A percentile compares a stretch with the other conserved stretches of the same genome.
phyloP scores from a whole-genome alignment of 2,797 vertebrate genomes.

The Vespertilio murinus region DNA sequence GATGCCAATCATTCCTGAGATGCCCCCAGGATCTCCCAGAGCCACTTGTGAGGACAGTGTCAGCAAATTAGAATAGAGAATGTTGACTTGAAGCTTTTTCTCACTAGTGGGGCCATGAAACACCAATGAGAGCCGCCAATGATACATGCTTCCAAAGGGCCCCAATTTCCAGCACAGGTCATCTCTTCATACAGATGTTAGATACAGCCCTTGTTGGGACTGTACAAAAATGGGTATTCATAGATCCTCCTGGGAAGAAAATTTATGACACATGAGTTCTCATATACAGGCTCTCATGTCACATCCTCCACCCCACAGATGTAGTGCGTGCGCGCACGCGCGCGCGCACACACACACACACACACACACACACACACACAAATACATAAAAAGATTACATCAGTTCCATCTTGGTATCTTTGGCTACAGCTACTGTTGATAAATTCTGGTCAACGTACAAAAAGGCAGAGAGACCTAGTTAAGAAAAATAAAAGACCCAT shows the following conservation, averaged over 20 bases:
- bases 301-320: not conserved
- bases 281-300: not conserved
- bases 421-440: not conserved
- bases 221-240: not conserved
- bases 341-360: no score
- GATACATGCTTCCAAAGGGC: not conserved
- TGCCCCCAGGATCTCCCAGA: not conserved
- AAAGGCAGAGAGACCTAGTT: not conserved
- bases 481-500: not conserved
- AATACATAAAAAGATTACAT: not conserved
- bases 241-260: not conserved
- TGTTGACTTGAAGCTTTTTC: not conserved
- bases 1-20: not conserved
- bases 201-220: not conserved
- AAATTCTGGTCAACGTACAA: conserved; percentile 12
- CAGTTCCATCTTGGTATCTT: not conserved
- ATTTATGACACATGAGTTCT: not conserved
- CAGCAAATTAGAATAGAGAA: not conserved
- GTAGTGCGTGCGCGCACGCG: not conserved
- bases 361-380: no score
- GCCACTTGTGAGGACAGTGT: not conserved
- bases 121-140: not conserved
- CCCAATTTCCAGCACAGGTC: not conserved
- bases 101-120: not conserved
- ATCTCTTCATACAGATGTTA: not conserved